Evolutionary conservation across 2,888 invertebrate genomes (phyloP).

Genomic region (Brachypterus glaber): DNA sequence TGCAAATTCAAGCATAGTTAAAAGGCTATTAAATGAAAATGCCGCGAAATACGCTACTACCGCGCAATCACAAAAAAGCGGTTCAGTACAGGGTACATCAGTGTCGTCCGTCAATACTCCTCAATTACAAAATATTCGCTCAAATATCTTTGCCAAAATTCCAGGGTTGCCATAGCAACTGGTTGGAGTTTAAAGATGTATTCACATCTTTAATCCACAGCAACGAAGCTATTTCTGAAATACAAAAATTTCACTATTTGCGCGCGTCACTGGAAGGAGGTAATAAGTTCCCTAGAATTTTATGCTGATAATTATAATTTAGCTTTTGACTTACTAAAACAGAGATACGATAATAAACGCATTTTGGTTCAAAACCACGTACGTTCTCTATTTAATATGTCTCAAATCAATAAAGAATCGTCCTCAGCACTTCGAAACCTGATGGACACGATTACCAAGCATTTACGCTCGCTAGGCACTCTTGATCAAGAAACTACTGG

Average conservation of each 20-base stretch:
- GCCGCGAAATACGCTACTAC: too few relatives aligned
- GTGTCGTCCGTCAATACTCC: too few relatives aligned
- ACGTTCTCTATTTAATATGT: conserved; percentile 7
- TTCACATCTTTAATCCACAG: conserved; percentile 14
- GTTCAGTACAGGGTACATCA: too few relatives aligned
- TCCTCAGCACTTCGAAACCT: conserved; percentile 1
- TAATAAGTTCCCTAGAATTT: conserved; percentile 12
- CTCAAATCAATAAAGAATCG: conserved; percentile 5
- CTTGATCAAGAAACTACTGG: conserved; percentile 1
- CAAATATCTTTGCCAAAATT: too few relatives aligned
- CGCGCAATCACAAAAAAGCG: too few relatives aligned
- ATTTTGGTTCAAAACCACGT: conserved; percentile 10
- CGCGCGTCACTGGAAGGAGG: conserved; percentile 8
- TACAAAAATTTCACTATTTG: conserved; percentile 17
- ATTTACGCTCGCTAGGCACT: conserved; percentile 6
- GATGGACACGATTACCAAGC: conserved; percentile 6
- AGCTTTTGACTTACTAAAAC: conserved; percentile 11
- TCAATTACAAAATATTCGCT: too few relatives aligned
- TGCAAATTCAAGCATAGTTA: too few relatives aligned
- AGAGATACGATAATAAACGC: conserved; percentile 12
- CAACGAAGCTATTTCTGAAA: conserved; percentile 3
- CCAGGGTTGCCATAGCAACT: conserved; percentile 9
- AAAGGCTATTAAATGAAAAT: too few relatives aligned
- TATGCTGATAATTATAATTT: conserved; percentile 11
- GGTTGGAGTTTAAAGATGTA: conserved; percentile 10